phyloP scores from a whole-genome alignment of 2,888 invertebrate species.

The Synanthedon vespiformis region DNA sequence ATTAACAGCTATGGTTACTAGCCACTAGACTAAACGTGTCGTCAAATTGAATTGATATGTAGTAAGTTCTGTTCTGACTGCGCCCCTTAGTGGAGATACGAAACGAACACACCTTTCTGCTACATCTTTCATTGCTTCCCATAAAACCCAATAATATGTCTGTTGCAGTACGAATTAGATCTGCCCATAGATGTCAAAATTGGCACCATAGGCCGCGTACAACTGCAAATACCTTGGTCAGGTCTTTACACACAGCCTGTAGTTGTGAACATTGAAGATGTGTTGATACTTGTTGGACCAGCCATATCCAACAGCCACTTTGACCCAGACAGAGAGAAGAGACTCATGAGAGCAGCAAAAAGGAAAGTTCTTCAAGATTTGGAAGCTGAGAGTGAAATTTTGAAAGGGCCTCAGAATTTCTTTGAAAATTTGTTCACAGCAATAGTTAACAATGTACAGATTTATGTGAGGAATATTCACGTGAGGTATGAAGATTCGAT shows the following conservation, averaged over 20 bases:
- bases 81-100: no score
- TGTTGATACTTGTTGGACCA: slow-evolving; percentile 82
- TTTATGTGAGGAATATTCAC: slow-evolving; percentile 82
- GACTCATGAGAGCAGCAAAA: slow-evolving; percentile 79
- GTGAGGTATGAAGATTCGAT: slow-evolving; percentile 84
- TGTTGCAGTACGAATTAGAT: slow-evolving; percentile 81
- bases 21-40: no score
- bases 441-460: slow-evolving; percentile 83
- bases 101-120: no score
- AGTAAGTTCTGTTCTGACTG: no score
- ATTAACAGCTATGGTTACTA: no score
- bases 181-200: slow-evolving; percentile 85
- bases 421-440: slow-evolving; percentile 80
- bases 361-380: slow-evolving; percentile 76
- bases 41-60: no score
- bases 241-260: slow-evolving; percentile 81
- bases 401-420: slow-evolving; percentile 75
- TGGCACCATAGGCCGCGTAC: slow-evolving; percentile 81
- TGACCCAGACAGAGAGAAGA: slow-evolving; percentile 79
- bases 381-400: slow-evolving; percentile 69
- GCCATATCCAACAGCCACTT: slow-evolving; percentile 75
- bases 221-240: slow-evolving; percentile 83
- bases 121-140: no score
- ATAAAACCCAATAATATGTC: no score
- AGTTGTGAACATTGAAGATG: slow-evolving; percentile 79